A percentile compares a stretch with the other conserved stretches of the same genome.
Conservation (phyloP, 2,888 invertebrate species). For the Eilema depressum region DNA sequence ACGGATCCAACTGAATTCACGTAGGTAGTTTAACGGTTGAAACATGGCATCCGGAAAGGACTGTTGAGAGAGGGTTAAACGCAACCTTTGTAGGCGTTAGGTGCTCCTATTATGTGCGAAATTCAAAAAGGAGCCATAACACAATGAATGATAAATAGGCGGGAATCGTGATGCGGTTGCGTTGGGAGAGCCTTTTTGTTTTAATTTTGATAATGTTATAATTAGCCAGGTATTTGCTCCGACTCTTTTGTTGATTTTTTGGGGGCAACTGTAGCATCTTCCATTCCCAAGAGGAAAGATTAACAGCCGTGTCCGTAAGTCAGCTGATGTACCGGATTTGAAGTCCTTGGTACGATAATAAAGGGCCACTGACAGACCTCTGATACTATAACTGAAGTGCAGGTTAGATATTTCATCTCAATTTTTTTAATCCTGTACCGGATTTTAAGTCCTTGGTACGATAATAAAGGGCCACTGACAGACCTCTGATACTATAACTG, state of each 20-base stretch:
- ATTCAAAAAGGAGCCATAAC: constrained; percentile 60
- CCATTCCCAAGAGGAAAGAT: no score
- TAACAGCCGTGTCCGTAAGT: no score
- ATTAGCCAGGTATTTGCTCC: no score
- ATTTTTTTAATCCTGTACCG: neutral
- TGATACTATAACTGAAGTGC: no score
- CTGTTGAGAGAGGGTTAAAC: constrained; percentile 54
- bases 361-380: no score
- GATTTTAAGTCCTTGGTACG: no score
- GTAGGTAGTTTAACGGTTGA: constrained; percentile 75
- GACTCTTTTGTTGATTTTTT: no score
- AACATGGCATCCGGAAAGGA: constrained; percentile 78
- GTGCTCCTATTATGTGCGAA: constrained; percentile 64
- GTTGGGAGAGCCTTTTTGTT: constrained; percentile 21
- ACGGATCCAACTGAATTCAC: constrained; percentile 72
- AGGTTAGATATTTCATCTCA: neutral
- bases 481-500: no score
- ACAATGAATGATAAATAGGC: constrained; percentile 34
- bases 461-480: no score
- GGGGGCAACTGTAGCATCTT: no score
- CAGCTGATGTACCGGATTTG: no score
- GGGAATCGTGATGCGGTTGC: constrained; percentile 8
- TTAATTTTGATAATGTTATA: neutral
- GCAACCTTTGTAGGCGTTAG: constrained; percentile 51
- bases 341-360: no score